phyloP scores from a whole-genome alignment of 2,888 invertebrate species.

The Lepidochitona cinerea region DNA sequence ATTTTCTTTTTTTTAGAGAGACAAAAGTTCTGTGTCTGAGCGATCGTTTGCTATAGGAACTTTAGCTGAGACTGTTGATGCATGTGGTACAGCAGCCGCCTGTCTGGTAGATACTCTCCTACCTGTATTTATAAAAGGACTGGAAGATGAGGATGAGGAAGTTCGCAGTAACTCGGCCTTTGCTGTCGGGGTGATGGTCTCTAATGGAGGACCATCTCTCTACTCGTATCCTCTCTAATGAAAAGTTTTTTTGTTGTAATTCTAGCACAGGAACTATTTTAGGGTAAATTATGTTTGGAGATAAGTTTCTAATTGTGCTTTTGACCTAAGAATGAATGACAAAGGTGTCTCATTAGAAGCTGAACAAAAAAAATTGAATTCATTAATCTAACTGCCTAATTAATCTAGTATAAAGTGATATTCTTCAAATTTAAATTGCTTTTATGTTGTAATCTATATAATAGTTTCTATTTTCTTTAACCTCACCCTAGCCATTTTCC shows the following conservation, averaged over 20 bases:
- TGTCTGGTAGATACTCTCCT: slow-evolving; percentile 77
- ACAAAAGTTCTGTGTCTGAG: slow-evolving; percentile 78
- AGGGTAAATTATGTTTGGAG: too few relatives aligned
- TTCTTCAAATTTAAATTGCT: too few relatives aligned
- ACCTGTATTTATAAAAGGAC: slow-evolving; percentile 77
- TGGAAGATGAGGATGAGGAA: slow-evolving; percentile 78
- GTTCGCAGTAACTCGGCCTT: slow-evolving; percentile 84
- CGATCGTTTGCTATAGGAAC: slow-evolving; percentile 82
- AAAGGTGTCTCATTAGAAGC: too few relatives aligned
- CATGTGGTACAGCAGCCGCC: slow-evolving; percentile 73
- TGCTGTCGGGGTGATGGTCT: slow-evolving; percentile 82
- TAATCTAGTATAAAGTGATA: too few relatives aligned
- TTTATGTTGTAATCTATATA: too few relatives aligned
- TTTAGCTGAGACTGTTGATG: slow-evolving; percentile 81
- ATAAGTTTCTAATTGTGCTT: too few relatives aligned
- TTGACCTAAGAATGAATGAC: too few relatives aligned
- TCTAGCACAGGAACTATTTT: too few relatives aligned
- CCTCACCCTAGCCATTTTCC: slow-evolving; percentile 74
- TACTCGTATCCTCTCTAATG: slow-evolving; percentile 62
- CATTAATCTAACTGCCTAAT: too few relatives aligned
- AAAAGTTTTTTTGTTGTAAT: too few relatives aligned
- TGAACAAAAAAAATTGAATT: too few relatives aligned
- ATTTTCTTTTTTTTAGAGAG: slow-evolving; percentile 74
- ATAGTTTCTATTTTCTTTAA: background rate
- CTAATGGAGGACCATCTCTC: slow-evolving; percentile 74